phyloP scores from a whole-genome alignment of 2,113 vertebrate genomes.

The Emydocephalus ijimae region DNA sequence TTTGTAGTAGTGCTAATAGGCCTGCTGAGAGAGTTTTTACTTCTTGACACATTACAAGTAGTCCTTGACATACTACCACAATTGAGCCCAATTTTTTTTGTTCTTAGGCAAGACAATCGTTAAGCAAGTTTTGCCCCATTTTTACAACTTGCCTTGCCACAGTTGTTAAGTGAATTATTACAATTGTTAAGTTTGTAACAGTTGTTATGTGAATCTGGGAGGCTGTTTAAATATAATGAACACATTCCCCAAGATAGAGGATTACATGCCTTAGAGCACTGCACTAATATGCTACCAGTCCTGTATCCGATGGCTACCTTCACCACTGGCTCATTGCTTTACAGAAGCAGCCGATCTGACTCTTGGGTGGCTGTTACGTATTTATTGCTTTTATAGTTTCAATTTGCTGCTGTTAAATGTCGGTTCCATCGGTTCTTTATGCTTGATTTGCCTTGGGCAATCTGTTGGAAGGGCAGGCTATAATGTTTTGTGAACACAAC shows the following conservation, averaged over 20 bases:
- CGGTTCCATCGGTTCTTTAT: not conserved
- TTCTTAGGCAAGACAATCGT: too few relatives aligned
- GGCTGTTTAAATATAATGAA: not conserved
- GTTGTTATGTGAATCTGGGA: too few relatives aligned
- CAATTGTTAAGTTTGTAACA: too few relatives aligned
- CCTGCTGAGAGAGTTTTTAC: not conserved
- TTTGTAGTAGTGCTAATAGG: not conserved
- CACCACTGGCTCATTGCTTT: not conserved
- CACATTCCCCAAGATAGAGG: slow-evolving; percentile 86
- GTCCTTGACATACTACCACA: too few relatives aligned
- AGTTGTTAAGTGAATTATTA: too few relatives aligned
- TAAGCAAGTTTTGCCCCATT: too few relatives aligned
- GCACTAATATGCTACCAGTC: slow-evolving; percentile 70
- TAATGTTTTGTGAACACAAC: not conserved
- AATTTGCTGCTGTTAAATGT: not conserved
- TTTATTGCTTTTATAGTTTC: not conserved
- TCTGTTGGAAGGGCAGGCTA: not conserved
- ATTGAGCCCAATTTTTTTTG: too few relatives aligned
- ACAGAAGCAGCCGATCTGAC: not conserved
- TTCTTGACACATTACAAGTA: too few relatives aligned
- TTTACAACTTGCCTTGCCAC: too few relatives aligned
- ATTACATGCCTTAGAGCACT: slow-evolving; percentile 87
- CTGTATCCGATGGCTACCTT: not conserved
- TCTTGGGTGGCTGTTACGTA: not conserved
- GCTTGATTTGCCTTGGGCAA: not conserved